Conservation (phyloP, 2,797 vertebrate genomes). For the Chromis chromis region DNA sequence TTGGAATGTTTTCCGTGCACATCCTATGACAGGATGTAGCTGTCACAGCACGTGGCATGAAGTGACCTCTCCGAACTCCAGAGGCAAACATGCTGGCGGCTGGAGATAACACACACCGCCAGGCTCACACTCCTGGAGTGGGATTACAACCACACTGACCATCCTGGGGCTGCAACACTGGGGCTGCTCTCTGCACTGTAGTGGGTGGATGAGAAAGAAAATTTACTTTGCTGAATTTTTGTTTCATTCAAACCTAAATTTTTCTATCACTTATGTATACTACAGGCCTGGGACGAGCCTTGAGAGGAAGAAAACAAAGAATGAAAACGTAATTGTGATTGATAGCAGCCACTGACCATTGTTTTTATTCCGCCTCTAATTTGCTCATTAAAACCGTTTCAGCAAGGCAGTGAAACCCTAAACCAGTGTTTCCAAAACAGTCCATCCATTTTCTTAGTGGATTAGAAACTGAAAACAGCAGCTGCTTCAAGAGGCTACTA, state of each 20-base stretch:
- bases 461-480: slow-evolving; percentile 58
- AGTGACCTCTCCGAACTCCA: slow-evolving; percentile 48
- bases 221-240: neutral
- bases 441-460: slow-evolving; percentile 47
- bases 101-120: slow-evolving; percentile 58
- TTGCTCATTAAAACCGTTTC: slow-evolving; percentile 66
- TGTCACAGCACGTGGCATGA: slow-evolving; percentile 41
- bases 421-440: slow-evolving; percentile 68
- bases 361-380: slow-evolving; percentile 49
- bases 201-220: neutral
- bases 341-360: slow-evolving; percentile 35
- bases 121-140: neutral
- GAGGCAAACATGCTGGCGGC: slow-evolving; percentile 54
- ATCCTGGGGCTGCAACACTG: neutral
- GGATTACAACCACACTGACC: slow-evolving; percentile 2
- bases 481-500: slow-evolving; percentile 59
- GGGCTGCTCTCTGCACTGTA: neutral
- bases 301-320: slow-evolving; percentile 2
- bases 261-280: no score
- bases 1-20: slow-evolving; percentile 72
- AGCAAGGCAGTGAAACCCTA: slow-evolving; percentile 56
- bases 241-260: neutral
- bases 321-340: slow-evolving; percentile 18
- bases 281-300: neutral
- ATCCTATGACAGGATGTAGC: slow-evolving; percentile 86